Evolutionary conservation across 2,113 vertebrate genomes (phyloP), one percentile per base, ranked within the genome.

Genomic region (Mustela lutreola): DNA sequence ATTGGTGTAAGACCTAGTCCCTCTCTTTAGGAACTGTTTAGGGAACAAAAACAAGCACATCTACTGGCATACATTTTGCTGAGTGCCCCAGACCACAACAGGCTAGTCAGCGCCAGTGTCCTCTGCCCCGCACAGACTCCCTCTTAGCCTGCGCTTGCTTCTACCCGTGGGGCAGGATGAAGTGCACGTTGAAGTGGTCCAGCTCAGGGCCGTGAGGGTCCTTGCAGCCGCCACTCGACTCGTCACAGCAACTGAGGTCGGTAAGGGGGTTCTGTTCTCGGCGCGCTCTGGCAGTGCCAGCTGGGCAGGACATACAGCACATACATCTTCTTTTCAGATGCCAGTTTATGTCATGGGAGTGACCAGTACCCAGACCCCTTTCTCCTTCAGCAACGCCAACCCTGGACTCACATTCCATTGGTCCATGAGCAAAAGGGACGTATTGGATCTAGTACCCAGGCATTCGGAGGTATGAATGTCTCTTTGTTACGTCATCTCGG

Each of bases 331-430:
- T 93, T 97, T 98, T 71, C 95, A 99, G 98, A 99, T 99, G 98
- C 99, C 99, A 2, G 98, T 99, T 36, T 99, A 99, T 48, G 97
- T 98, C 60, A 97, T 98, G 95, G 99, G 98, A 6, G 93, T 98
- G 94, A 98, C 97, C 94, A 98, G 97, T 90, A 93, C 92, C 15
- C 98, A 99, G 97, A 98, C 98, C 36, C 99, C 99, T 14, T 98
- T 99, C 83, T 98, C 98, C 95, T 99, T 99, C 24, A 96, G 98
- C 79, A 99, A 95, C 79, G 98, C 98, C 42, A 92, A 89, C 60
- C 97, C 98, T 7, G 97, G 97, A 19, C 98, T 99, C 80, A 96
- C 92, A 11, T 99, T 99, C 97, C 98, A 98, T 19, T 99, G 99
- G 99, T 98, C 98, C 63, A 93, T 99, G 98, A 98, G 96, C 97